Evolutionary conservation across 2,797 vertebrate genomes (phyloP).

Genomic region (Smutsia temminckii): DNA sequence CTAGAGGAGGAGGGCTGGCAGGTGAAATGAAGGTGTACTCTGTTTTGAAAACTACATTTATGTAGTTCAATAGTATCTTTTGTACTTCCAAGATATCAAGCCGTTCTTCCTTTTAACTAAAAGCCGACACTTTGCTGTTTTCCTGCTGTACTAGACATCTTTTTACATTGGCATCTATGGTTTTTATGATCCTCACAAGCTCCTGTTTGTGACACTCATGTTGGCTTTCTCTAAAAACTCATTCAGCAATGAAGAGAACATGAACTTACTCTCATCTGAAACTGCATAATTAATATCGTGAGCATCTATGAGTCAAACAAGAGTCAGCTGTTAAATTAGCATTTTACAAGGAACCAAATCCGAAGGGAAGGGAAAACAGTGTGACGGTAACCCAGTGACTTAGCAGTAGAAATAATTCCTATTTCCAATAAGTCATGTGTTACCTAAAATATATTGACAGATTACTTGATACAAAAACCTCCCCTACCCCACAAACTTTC

Average conservation of each 20-base stretch:
- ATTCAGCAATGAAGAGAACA: not conserved
- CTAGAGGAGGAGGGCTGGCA: not conserved
- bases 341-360: not conserved
- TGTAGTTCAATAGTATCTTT: not conserved
- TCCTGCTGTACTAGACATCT: not conserved
- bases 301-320: not conserved
- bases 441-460: not conserved
- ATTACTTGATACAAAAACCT: not conserved
- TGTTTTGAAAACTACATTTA: constrained; percentile 37
- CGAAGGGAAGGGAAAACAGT: not conserved
- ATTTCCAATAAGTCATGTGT: not conserved
- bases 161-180: not conserved
- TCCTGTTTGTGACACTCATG: not conserved
- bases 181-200: not conserved
- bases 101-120: not conserved
- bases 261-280: constrained; percentile 18
- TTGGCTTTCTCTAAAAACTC: constrained; percentile 27
- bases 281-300: constrained; percentile 37
- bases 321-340: not conserved
- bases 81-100: not conserved
- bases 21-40: not conserved
- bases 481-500: not conserved
- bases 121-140: not conserved
- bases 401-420: not conserved
- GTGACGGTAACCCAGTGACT: not conserved